Base-by-base conservation (phyloP, 2,797 vertebrate genomes). In the Amblyraja radiata region DNA sequence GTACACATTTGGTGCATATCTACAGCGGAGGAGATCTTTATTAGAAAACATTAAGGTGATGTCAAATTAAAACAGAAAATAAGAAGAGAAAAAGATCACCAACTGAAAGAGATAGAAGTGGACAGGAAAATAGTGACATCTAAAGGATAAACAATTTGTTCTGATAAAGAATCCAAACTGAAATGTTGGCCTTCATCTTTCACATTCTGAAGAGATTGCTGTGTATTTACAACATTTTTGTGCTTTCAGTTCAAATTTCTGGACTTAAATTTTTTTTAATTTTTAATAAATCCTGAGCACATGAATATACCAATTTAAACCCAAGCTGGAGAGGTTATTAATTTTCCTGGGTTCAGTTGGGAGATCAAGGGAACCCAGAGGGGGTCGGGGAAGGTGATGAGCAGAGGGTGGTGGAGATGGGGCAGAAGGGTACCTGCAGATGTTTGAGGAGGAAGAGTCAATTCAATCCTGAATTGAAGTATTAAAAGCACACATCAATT, bases 1-100 rank as follows among this genome's bases (percentile, higher is more conserved):
- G 95, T 93, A 99, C 99, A 94, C 99, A 99, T 95, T 99, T 99
- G 93, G 98, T 98, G 95, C 99, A 99, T 94, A 99, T 97, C 99
- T 99, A 94, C 73, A 94, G 95, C 93, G 84, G 83, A 83, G 58
- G 93, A 94, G 11, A 80, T 0, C 79, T 93, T 93, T 93, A 90
- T 93, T 77, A 78, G 77, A 46, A 74, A 39, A 71, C 18, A 71
- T 73, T 71, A 71, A 39, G 65, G 28, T 23, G 32, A 21, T 32
- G 8, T 71, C 63, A 90, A 71, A 71, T 68, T 68, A 71, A 68
- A 71, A 68, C 28, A 90, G 84, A 71, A 71, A 71, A 61, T 84
- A 11, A 84, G 1, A 84, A 4, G 39, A 79, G 36, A 6, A 18
- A 36, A 83, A 23, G 10, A 74, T 28, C 54, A 61, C 25, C 81